Evolutionary conservation across 2,797 vertebrate species (phyloP).

Genomic region (Cuniculus paca): DNA sequence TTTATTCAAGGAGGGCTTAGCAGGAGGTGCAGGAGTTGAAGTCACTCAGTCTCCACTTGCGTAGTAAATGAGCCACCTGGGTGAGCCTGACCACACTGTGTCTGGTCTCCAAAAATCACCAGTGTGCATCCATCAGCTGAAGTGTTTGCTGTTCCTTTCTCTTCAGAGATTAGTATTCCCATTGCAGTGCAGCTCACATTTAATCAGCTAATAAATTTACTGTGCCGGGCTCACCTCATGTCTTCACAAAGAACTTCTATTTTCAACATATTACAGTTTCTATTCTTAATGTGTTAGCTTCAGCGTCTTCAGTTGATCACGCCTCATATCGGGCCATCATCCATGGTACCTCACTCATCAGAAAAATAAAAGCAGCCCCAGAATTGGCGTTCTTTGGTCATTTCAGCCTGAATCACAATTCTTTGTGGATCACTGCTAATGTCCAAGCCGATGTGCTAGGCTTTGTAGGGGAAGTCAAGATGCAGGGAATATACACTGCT

Average conservation of each 20-base stretch:
- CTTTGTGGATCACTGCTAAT: not conserved
- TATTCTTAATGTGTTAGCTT: not conserved
- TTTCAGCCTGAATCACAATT: not conserved
- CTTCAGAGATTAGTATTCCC: not conserved
- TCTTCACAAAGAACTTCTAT: conserved; percentile 16
- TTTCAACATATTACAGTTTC: conserved; percentile 7
- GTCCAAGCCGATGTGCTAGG: not conserved
- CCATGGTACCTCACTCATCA: not conserved
- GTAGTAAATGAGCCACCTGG: not conserved
- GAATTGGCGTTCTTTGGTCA: not conserved
- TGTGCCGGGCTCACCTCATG: not conserved
- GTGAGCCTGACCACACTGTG: not conserved
- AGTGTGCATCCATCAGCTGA: not conserved
- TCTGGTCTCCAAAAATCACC: not conserved
- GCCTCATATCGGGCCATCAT: not conserved
- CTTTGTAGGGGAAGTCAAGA: not conserved
- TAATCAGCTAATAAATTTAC: not conserved
- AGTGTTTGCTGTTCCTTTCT: not conserved
- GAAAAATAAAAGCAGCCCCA: not conserved
- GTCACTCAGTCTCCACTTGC: not conserved
- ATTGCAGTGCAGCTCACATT: not conserved
- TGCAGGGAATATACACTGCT: not conserved
- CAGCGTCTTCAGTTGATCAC: not conserved
- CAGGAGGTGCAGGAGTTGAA: not conserved
- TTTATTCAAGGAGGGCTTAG: not conserved